Conservation (phyloP, 2,888 invertebrate species). For the Mythimna ferrago region DNA sequence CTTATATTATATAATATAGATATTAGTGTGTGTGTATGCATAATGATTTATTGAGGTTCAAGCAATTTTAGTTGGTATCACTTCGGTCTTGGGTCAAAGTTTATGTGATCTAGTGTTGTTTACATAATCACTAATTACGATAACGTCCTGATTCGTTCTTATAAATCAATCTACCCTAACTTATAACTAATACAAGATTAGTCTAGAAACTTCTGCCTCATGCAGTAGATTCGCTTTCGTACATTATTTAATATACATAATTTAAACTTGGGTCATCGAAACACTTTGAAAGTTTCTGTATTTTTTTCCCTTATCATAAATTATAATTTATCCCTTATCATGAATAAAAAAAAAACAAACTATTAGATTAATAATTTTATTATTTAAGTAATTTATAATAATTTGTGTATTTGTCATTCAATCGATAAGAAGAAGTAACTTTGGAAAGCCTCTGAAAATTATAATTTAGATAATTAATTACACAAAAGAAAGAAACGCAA, state of each 20-base stretch:
- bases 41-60: neutral
- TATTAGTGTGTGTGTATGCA: too few species aligned
- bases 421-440: too few species aligned
- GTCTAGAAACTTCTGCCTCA: neutral
- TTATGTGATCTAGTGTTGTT: neutral
- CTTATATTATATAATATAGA: too few species aligned
- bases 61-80: neutral
- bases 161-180: neutral
- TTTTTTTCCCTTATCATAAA: too few species aligned
- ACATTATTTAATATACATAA: neutral
- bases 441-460: neutral
- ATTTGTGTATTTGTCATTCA: too few species aligned
- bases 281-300: neutral
- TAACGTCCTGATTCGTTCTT: neutral
- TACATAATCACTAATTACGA: slow-evolving; percentile 1
- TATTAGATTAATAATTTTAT: too few species aligned
- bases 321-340: too few species aligned
- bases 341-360: too few species aligned
- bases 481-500: neutral
- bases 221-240: neutral
- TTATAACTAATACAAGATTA: neutral
- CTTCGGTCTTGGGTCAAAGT: neutral
- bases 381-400: too few species aligned
- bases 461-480: too few species aligned
- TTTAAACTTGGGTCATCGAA: neutral